These are phyloP conservation scores for Ceyx cyanopectus DNA, from an alignment of 2,113 vertebrate genomes.

Conservation along the genomic window DNA sequence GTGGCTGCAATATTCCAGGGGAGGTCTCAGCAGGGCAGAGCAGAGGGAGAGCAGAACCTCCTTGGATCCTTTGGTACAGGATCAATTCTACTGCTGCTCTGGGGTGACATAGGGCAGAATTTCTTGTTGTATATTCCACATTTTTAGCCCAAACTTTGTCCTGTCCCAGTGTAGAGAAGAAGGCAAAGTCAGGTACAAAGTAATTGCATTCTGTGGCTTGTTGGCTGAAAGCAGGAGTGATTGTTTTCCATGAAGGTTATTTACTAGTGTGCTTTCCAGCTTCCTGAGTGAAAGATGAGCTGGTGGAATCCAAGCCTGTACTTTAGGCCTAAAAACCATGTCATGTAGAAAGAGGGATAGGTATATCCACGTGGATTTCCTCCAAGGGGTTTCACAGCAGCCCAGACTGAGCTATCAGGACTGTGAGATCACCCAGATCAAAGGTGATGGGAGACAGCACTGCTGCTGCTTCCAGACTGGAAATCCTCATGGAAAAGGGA, in stretches of 20 bases:
- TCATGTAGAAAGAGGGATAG: not conserved
- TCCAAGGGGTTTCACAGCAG: not conserved
- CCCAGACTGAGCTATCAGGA: not conserved
- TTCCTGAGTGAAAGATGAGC: constrained; percentile 9
- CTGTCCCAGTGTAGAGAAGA: not conserved
- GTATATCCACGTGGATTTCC: not conserved
- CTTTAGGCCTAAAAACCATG: too few relatives aligned
- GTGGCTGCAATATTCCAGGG: too few relatives aligned
- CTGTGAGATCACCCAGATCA: not conserved
- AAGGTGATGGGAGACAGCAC: not conserved
- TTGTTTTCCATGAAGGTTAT: not conserved
- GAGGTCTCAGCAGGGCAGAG: too few relatives aligned
- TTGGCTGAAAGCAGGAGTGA: not conserved
- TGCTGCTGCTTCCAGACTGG: not conserved
- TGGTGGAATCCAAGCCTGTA: not conserved
- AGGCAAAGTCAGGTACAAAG: not conserved
- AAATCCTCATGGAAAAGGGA: not conserved
- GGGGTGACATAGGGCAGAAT: not conserved
- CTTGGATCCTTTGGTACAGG: not conserved
- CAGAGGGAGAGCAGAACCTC: too few relatives aligned
- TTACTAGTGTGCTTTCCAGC: not conserved
- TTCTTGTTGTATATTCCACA: not conserved
- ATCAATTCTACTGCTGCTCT: not conserved
- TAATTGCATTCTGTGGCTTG: not conserved
- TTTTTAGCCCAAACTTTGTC: not conserved